Base-by-base conservation (phyloP, 2,113 vertebrate genomes). In the Lathamus discolor region DNA sequence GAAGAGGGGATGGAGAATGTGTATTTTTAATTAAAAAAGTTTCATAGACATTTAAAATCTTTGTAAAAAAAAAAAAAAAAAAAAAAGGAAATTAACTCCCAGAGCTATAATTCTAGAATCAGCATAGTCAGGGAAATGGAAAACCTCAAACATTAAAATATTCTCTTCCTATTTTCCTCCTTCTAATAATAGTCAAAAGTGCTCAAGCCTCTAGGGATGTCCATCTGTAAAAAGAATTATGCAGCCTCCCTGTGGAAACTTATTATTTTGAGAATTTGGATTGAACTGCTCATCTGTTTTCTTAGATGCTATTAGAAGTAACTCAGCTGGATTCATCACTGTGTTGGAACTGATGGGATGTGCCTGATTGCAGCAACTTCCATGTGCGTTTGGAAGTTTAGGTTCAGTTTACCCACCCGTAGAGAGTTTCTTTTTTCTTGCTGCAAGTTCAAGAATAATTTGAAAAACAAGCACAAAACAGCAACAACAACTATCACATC, bases 281-380 rank as follows among this genome's bases (percentile, higher is more conserved):
- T 94, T 90, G 75, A 79, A 57, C 31, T 88, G 62, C 59, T 97
- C 76, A 66, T 91, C 89, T 96, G 67, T 94, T 97, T 97, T 64
- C 48, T 91, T 78, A 75, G 83, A 54, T 24, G 35, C 25, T 88
- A 73, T 90, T 92, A 67, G 70, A 73, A 87, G 75, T 57, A 90
- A 83, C 87, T 95, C 81, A 87, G 75, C 74, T 96, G 92, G 91
- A 92, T 91, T 92, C 81, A 64, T 67, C 83, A 63, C 57, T 79
- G 41, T 74, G 18, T 33, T 92, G 68, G 62, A 93, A 66, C 57
- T 86, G 92, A 90, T 78, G 70, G 70, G 94, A 80, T 93, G n/a
- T 77, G 87, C 44, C 90, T 83, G 49, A 68, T 61, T 72, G 52
- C 64, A 92, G 55, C 35, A 62, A 63, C 77, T 91, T 93, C 95